Base-by-base conservation (phyloP, 2,797 vertebrate genomes). In the Odontamblyopus lacepedii region DNA sequence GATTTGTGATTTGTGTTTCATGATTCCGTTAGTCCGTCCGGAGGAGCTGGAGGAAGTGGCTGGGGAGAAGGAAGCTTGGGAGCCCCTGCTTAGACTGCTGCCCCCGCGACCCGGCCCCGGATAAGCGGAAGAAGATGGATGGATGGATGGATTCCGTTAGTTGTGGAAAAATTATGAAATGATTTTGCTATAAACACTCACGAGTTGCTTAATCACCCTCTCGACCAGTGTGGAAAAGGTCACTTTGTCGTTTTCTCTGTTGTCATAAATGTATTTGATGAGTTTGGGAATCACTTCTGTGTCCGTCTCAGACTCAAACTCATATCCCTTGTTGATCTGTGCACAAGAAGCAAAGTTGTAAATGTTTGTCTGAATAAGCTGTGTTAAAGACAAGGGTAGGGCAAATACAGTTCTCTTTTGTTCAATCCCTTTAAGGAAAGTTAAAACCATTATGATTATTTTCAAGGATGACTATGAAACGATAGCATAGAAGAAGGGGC, bases 241-340 rank as follows among this genome's bases (percentile, higher is more conserved):
- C 77, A 96, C 77, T 30, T 83, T 89, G 63, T 97, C 93, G 0
- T 74, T 91, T 82, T 99, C 97, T 71, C 94, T 93, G 91, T 99
- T 97, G 94, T 99, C 97, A 55, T 96, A 98, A 74, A 99, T 70
- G 41, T 99, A 99, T 81, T 99, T 99, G 87, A 96, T 95, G 89
- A 99, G n/a, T 76, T 99, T 99, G 1, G 97, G 96, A 74, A 99
- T 99, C 11, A 98, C 96, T 89, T 99, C 97, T 2, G 97, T 99
- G 84, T 99, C 97, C 0, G 97, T 99, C 83, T 99, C 97, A 6
- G 97, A 99, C 89, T 99, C 97, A 80, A 99, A 99, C 77, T 96
- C 95, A 0, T 98, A 99, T 80, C 96, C 96, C 91, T 98, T 98
- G 90, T 87, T 94, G 87, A 95, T 95, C 97, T 99, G 87, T 68